Conservation (phyloP, 2,797 vertebrate genomes). For the Ctenopoma multispine region DNA sequence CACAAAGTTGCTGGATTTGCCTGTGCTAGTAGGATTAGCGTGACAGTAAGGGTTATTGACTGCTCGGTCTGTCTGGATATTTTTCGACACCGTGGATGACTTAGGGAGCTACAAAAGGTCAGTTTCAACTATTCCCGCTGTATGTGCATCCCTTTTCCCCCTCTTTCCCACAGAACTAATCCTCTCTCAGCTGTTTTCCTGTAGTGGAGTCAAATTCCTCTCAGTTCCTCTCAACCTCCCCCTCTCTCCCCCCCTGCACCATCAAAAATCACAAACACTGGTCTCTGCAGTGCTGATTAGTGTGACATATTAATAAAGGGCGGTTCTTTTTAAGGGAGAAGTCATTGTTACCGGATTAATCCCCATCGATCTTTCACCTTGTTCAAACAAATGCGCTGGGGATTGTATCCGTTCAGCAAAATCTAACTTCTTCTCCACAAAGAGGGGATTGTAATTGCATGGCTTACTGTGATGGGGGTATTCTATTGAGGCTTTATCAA, state of each 20-base stretch:
- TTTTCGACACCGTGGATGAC: conserved; percentile 74
- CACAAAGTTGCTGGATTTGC: conserved; percentile 66
- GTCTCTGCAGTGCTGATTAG: conserved; percentile 70
- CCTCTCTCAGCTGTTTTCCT: conserved; percentile 84
- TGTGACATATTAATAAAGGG: conserved; percentile 77
- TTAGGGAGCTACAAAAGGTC: conserved; percentile 80
- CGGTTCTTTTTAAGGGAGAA: conserved; percentile 67
- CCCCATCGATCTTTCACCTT: conserved; percentile 81
- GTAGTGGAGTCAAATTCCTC: conserved; percentile 80
- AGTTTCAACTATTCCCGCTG: conserved; percentile 76
- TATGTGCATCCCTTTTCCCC: conserved; percentile 59
- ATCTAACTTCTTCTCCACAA: conserved; percentile 72
- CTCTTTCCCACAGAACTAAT: conserved; percentile 85
- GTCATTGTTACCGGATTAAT: conserved; percentile 75
- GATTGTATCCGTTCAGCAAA: conserved; percentile 62
- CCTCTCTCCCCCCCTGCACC: conserved; percentile 23
- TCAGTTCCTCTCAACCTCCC: conserved; percentile 27
- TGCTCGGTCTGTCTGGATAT: conserved; percentile 69
- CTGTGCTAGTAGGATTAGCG: conserved; percentile 76
- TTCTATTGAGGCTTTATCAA: conserved; percentile 81
- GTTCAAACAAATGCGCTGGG: conserved; percentile 67
- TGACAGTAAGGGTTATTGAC: conserved; percentile 62
- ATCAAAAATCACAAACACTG: conserved; percentile 66
- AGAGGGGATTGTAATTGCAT: conserved; percentile 77
- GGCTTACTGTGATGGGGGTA: conserved; percentile 78